Evolutionary conservation across 2,888 invertebrate species (phyloP), one percentile per base, ranked within the genome.

Genomic region (Andrena praecox): DNA sequence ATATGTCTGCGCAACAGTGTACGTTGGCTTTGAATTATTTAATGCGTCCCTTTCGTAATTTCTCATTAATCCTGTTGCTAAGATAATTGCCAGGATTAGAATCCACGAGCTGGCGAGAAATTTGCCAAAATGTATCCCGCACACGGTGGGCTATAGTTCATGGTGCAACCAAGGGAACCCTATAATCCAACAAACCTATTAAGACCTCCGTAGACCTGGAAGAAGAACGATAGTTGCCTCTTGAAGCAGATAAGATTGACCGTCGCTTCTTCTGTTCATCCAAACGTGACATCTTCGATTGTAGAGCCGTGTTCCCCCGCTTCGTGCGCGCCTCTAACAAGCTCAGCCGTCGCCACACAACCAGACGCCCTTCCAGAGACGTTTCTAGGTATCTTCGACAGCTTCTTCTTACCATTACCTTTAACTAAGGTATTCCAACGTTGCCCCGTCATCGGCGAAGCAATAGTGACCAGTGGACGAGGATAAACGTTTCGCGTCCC

Each of bases 211-310:
- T 16, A 68, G 54, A 62, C 48, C 74, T 66, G 50, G 74, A 63
- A 54, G 27, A 56, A 69, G 35, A 33, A 74, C 68, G 35, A 54
- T 68, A 56, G 10, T 50, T n/a, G 54, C 8, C 10, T 20, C 67
- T 56, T 4, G 48, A 54, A 48, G 6, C 27, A 74, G 83, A 83
- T 83, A 83, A 83, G 71, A 50, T 48, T 35, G 71, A 6, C 71
- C 79, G 27, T 69, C 56, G 42, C 74, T 50, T 48, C 56, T 29
- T 35, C 24, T 81, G 62, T 74, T 63, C 69, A 42, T 10, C 52
- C 62, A 52, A 70, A 70, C 77, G 74, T 71, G 74, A 83, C 74
- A 64, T 81, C 74, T 77, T 71, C 73, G 63, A 76, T 80, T 29
- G 35, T 67, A 27, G n/a, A 72, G 24, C 48, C 33, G 59, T 63